Evolutionary conservation across 1,140 invertebrate species (phyloP).

Genomic region (Odontomachus brunneus): DNA sequence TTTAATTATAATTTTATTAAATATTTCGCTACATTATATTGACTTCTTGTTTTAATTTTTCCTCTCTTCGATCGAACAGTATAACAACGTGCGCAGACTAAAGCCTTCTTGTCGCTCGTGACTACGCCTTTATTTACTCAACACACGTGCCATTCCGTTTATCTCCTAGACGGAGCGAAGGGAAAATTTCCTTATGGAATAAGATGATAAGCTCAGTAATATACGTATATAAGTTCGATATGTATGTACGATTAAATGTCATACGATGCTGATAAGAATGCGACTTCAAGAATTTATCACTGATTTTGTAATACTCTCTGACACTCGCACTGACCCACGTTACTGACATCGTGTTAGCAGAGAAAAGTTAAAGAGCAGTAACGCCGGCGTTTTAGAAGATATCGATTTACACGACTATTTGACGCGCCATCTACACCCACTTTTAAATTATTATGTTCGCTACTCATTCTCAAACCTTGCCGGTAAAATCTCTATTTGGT

Average conservation of each 20-base stretch:
- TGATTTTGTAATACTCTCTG: slow-evolving; percentile 76
- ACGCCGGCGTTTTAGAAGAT: too few species aligned
- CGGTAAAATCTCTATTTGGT: too few species aligned
- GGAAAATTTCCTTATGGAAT: too few species aligned
- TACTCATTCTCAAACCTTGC: too few species aligned
- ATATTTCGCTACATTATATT: neutral
- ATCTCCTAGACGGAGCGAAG: neutral
- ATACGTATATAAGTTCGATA: too few species aligned
- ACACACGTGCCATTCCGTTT: neutral
- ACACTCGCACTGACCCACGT: slow-evolving; percentile 57
- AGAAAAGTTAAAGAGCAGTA: too few species aligned
- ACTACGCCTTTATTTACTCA: neutral
- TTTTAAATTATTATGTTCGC: too few species aligned
- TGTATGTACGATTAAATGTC: slow-evolving; percentile 11
- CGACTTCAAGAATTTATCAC: slow-evolving; percentile 69
- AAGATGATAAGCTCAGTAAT: too few species aligned
- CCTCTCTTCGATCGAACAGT: neutral
- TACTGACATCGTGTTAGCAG: slow-evolving; percentile 16
- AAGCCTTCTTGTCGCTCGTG: neutral
- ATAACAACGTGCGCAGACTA: neutral
- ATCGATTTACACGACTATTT: too few species aligned
- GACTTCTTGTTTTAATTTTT: neutral
- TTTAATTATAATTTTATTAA: neutral
- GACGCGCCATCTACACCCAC: too few species aligned
- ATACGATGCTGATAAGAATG: slow-evolving; percentile 46